phyloP scores from a whole-genome alignment of 2,113 vertebrate genomes.

The Lipotes vexillifer region DNA sequence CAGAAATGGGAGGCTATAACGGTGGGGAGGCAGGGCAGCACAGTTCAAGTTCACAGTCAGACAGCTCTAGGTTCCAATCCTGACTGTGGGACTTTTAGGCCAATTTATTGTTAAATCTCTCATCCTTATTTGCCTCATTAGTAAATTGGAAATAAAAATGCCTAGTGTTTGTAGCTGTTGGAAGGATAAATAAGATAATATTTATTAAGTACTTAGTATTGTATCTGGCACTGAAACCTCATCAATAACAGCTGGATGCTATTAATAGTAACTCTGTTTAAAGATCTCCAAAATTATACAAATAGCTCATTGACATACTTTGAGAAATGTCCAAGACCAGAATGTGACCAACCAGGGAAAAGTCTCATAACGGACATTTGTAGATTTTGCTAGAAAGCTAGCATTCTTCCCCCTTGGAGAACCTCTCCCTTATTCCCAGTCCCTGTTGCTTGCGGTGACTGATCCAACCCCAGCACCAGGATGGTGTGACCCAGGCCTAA shows the following conservation, averaged over 20 bases:
- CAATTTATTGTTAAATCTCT: background rate
- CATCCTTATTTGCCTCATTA: background rate
- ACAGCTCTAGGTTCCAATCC: background rate
- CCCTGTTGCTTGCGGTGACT: background rate
- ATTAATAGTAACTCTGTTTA: background rate
- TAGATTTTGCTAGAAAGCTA: no score
- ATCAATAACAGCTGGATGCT: background rate
- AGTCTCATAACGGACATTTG: background rate
- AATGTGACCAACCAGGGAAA: background rate
- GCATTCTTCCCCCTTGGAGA: background rate
- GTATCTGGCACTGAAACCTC: background rate
- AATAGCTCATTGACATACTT: background rate
- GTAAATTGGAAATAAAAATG: constrained; percentile 37
- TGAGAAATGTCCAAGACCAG: background rate
- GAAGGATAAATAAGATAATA: background rate
- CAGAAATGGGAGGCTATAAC: background rate
- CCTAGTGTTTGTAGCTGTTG: background rate
- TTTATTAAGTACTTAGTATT: background rate
- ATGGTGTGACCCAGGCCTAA: background rate
- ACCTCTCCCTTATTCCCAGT: background rate
- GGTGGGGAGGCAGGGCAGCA: background rate
- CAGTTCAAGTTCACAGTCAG: background rate
- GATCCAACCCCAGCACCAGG: background rate
- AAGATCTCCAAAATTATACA: background rate
- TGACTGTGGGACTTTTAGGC: background rate